Percentiles rank a stretch among this genome's conserved stretches.
Evolutionary conservation across 1,140 invertebrate genomes (phyloP).

Genomic region (Xylocopa sonorina): DNA sequence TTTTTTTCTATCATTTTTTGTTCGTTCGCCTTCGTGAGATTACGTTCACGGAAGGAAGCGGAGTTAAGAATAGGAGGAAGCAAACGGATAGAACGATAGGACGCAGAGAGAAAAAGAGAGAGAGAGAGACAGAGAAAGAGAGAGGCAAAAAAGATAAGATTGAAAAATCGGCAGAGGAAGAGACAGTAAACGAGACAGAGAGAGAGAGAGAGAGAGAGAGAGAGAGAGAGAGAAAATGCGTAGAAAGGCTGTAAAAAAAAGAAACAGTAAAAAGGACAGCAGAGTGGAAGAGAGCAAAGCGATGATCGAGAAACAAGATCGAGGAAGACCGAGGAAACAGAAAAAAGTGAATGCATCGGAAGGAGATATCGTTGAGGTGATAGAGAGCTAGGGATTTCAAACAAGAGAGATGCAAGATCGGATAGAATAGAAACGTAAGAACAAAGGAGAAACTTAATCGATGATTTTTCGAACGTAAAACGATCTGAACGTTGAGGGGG

Average conservation of each 20-base stretch:
- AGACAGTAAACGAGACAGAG: constrained; percentile 21
- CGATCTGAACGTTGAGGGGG: constrained; percentile 24
- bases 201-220: constrained; percentile 26
- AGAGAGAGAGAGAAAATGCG: constrained; percentile 28
- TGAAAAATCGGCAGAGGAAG: constrained; percentile 15
- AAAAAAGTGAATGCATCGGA: not conserved
- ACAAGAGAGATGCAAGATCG: not conserved
- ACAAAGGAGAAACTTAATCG: not conserved
- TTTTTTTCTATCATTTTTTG: constrained; percentile 50
- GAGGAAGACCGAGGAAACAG: not conserved
- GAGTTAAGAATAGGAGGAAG: constrained; percentile 44
- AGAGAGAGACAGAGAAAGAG: constrained; percentile 1
- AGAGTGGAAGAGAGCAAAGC: constrained; percentile 30
- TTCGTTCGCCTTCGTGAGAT: constrained; percentile 52
- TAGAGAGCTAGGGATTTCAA: not conserved
- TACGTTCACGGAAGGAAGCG: constrained; percentile 41
- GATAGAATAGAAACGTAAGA: not conserved
- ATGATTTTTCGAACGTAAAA: constrained; percentile 38
- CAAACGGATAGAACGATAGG: constrained; percentile 57
- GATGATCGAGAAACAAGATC: not conserved
- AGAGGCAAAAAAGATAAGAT: constrained; percentile 33
- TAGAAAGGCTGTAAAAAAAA: not conserved
- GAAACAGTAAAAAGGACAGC: not conserved
- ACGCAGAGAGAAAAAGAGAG: constrained; percentile 32
- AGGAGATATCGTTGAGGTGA: not conserved